Evolutionary conservation across 1,140 invertebrate genomes (phyloP), one percentile per base, ranked within the genome.

Genomic region (Geopemphigus sp.): DNA sequence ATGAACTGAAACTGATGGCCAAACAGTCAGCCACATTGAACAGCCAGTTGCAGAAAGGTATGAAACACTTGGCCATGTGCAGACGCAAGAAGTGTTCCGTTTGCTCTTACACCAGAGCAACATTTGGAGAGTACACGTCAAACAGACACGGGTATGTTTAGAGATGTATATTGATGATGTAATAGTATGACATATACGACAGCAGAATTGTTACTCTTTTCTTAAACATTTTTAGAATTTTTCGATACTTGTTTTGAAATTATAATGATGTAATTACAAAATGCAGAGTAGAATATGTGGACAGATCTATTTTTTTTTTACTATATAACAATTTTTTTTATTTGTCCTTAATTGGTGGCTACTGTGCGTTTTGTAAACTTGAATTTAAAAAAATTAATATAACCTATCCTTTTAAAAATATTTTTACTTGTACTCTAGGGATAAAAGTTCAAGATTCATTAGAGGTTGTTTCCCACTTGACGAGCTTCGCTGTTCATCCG

Each of bases 61-160:
- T 88, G 83, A 86, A 87, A 83, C 87, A 88, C 81, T 82, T 88
- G 22, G 87, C 87, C 14, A 86, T 85, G 17, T 88, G 87, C 81
- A 84, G 86, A 50, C 84, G 88, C 39, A 85, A 88, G 81, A 87
- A 89, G 80, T 90, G 89, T 82, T 89, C 88, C 4, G 87, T 90
- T 56, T 90, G 89, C 82, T 84, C 87, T 0, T 90, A 90, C 80
- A 88, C 89, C 0, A 87, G 86, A 82, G 85, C 87, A n/a, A 88
- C 88, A 0, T 90, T 90, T 81, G 86, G 87, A 45, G 88, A 89
- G 81, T 87, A 89, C 72, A 85, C 87, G 8, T 85, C 85, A 29
- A 86, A 85, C 24, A 72, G 68, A 54, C 47, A 72, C 73, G 86
- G 88, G 88, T 89, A 85, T 84, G 86, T 87, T 12, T 4, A 29